Evolutionary conservation across 2,113 vertebrate genomes (phyloP), one percentile per base, ranked within the genome.

Genomic region (Prinia subflava): DNA sequence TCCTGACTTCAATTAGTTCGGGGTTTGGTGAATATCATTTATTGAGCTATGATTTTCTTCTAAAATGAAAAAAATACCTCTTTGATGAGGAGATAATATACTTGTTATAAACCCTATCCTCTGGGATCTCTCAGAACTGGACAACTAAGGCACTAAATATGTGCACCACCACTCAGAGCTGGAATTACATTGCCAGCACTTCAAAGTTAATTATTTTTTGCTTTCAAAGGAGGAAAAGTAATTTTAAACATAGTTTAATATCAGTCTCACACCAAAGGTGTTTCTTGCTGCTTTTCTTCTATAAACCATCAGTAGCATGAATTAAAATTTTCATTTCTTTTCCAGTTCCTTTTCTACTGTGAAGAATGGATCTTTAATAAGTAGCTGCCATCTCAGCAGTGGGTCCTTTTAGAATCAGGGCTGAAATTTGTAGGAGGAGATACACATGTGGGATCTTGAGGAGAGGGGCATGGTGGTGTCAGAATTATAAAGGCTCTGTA

Each of bases 201-300:
- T 78, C 81, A 70, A 39, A 96, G 77, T 87, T 92, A 87, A 92
- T 96, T 95, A 92, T 74, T 87, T 96, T 87, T 74, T 95, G 47
- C 60, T 92, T 95, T 87, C 87, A 84, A 91, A 88, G 42, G 65
- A 81, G 44, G 14, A 89, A 90, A 91, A 78, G 73, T 81, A 84
- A 78, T 92, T 92, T 95, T 60, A 20, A 71, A 89, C 84, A 78
- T 75, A 60, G 18, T 91, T 95, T 89, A 70, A 60, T 95, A 86
- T 87, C 83, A 78, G 52, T 78, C 28, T 81, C 47, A 87, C 56
- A 92, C 68, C 52, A 63, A 78, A 86, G 69, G 83, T 95, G 49
- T 78, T 94, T 94, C 81, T 92, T 70, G 67, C 62, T 78, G 35
- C 73, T 42, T 89, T 94, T 95, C 87, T 84, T 82, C 77, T 68